phyloP scores from a whole-genome alignment of 1,140 invertebrate genomes.

The Rhyacophila brunnea region DNA sequence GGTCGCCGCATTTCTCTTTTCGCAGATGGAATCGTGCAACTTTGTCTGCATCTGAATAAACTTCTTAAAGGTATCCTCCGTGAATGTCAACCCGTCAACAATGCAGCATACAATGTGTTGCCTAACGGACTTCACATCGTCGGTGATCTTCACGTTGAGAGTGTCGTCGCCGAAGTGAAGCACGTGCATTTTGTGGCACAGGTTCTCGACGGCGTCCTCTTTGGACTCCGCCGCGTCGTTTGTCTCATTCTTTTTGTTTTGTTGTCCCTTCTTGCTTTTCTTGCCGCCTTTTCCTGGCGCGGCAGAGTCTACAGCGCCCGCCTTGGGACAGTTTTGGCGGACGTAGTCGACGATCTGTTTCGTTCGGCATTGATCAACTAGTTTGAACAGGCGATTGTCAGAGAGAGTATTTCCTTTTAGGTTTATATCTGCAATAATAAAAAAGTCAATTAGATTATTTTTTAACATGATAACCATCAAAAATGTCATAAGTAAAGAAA shows the following conservation, averaged over 20 bases:
- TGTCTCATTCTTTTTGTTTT: conserved; percentile 31
- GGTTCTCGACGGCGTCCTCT: conserved; percentile 34
- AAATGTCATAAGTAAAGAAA: not conserved
- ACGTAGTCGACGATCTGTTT: conserved; percentile 72
- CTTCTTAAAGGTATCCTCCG: conserved; percentile 66
- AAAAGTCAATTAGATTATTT: not conserved
- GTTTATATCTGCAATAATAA: conserved; percentile 54
- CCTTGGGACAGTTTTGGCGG: conserved; percentile 58
- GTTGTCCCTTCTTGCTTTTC: conserved; percentile 44
- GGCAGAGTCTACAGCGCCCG: conserved; percentile 40
- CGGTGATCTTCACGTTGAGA: conserved; percentile 55
- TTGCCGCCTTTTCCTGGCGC: conserved; percentile 41
- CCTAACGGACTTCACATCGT: conserved; percentile 59
- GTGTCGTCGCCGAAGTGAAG: conserved; percentile 58
- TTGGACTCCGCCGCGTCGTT: conserved; percentile 34
- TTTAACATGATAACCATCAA: not conserved
- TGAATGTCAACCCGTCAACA: conserved; percentile 65
- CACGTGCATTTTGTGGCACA: conserved; percentile 45
- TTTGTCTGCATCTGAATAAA: conserved; percentile 81
- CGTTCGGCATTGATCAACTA: conserved; percentile 67
- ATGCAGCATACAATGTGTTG: conserved; percentile 74
- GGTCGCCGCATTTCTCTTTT: conserved; percentile 74
- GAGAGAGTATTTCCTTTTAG: conserved; percentile 70
- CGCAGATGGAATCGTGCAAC: conserved; percentile 75
- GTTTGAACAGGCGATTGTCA: conserved; percentile 70